Percentiles rank a stretch among this genome's conserved stretches.
Conservation (phyloP, 2,888 invertebrate species). For the Stenotaenia linearis region DNA sequence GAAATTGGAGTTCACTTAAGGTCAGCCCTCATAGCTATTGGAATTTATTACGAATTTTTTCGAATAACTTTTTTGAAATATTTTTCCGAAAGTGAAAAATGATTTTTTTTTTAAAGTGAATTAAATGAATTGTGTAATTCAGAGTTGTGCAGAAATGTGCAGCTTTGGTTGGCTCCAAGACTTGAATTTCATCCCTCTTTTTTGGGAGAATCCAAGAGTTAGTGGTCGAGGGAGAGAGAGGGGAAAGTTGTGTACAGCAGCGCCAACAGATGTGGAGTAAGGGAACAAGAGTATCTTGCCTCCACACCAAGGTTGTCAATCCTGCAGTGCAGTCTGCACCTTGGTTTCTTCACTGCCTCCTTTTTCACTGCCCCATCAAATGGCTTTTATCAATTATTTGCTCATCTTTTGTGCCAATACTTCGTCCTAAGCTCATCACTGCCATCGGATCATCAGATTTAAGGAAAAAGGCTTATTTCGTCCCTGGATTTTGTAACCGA, state of each 20-base stretch:
- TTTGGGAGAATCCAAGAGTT: not conserved
- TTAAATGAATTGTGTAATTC: not conserved
- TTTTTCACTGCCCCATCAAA: constrained; percentile 23
- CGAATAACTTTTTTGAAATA: too few relatives aligned
- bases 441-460: not conserved
- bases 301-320: constrained; percentile 21
- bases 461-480: not conserved
- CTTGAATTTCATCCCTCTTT: constrained; percentile 16
- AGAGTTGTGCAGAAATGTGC: not conserved
- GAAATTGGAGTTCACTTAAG: not conserved
- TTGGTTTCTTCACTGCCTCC: constrained; percentile 10
- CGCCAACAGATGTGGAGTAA: constrained; percentile 24
- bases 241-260: not conserved
- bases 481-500: not conserved
- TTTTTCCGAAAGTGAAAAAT: too few relatives aligned
- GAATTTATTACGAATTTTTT: not conserved
- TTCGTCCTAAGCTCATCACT: not conserved
- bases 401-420: constrained; percentile 17
- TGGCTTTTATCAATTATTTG: constrained; percentile 17
- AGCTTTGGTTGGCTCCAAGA: not conserved
- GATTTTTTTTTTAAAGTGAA: too few relatives aligned
- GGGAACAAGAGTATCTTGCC: constrained; percentile 13
- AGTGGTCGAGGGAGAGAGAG: not conserved
- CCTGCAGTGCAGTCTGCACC: constrained; percentile 23
- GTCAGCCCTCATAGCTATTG: not conserved